Conservation (phyloP, 2,888 invertebrate genomes). For the Lottia scabra region DNA sequence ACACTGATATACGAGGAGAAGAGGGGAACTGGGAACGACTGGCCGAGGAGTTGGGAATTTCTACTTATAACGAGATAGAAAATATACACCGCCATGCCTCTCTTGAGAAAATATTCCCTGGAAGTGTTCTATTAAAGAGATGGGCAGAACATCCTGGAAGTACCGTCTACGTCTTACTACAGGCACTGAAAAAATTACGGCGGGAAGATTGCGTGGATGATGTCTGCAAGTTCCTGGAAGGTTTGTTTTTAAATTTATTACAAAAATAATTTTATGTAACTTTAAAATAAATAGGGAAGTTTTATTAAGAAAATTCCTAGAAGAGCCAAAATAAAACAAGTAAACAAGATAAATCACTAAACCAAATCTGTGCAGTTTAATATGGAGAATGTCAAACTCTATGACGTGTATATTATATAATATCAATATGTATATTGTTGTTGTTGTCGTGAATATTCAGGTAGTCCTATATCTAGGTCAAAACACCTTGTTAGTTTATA, state of each 20-base stretch:
- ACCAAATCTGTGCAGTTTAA: too few relatives aligned
- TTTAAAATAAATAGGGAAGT: too few relatives aligned
- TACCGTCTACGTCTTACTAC: slow-evolving; percentile 26
- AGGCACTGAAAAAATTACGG: slow-evolving; percentile 17
- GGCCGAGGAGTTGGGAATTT: slow-evolving; percentile 27
- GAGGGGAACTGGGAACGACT: slow-evolving; percentile 24
- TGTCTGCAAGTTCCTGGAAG: slow-evolving; percentile 15
- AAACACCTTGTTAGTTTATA: too few relatives aligned
- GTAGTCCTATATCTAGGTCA: too few relatives aligned
- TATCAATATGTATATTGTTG: too few relatives aligned
- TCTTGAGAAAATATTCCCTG: slow-evolving; percentile 19
- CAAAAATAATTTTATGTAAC: too few relatives aligned
- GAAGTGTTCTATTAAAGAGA: slow-evolving; percentile 19
- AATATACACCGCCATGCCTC: slow-evolving; percentile 15
- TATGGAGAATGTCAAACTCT: too few relatives aligned
- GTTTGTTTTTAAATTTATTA: slow-evolving; percentile 8
- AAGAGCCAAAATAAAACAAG: too few relatives aligned
- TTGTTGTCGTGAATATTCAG: too few relatives aligned
- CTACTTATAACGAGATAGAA: slow-evolving; percentile 4
- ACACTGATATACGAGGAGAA: slow-evolving; percentile 4
- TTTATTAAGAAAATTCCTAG: too few relatives aligned
- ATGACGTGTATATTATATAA: too few relatives aligned
- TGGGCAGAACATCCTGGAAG: slow-evolving; percentile 20
- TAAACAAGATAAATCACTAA: too few relatives aligned
- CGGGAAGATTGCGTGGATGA: slow-evolving; percentile 22